These are phyloP conservation scores for Chrysomallon squamiferum DNA, from an alignment of 1,140 invertebrate genomes.

Conservation along the genomic window DNA sequence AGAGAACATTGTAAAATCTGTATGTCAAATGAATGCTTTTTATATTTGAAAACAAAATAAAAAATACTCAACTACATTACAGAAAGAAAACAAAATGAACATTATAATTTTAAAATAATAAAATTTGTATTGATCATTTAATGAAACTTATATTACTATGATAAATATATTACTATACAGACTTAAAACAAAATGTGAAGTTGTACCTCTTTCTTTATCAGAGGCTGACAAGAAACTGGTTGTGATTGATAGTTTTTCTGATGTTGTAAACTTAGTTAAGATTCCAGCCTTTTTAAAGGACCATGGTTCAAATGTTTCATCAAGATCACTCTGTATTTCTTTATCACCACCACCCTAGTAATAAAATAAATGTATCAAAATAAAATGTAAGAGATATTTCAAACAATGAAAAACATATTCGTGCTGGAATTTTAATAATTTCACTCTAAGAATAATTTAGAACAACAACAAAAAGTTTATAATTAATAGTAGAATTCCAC, in stretches of 20 bases:
- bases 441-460: background rate
- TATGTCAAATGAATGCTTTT: no score
- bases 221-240: constrained; percentile 83
- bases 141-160: no score
- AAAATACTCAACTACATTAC: no score
- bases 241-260: constrained; percentile 87
- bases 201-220: constrained; percentile 74
- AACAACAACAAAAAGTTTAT: background rate
- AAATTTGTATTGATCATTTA: no score
- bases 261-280: constrained; percentile 87
- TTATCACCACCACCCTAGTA: background rate
- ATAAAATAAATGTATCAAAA: background rate
- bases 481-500: background rate
- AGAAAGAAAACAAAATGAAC: no score
- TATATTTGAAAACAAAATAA: background rate
- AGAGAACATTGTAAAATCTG: background rate
- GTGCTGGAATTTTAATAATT: background rate
- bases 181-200: background rate
- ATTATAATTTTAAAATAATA: no score
- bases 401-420: background rate
- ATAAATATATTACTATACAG: no score
- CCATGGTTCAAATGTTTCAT: constrained; percentile 78
- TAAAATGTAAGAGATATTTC: background rate
- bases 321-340: constrained; percentile 11
- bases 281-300: constrained; percentile 74